These are phyloP conservation scores for Dasypus novemcinctus DNA, from an alignment of 2,113 vertebrate species.

Conservation along the genomic window DNA sequence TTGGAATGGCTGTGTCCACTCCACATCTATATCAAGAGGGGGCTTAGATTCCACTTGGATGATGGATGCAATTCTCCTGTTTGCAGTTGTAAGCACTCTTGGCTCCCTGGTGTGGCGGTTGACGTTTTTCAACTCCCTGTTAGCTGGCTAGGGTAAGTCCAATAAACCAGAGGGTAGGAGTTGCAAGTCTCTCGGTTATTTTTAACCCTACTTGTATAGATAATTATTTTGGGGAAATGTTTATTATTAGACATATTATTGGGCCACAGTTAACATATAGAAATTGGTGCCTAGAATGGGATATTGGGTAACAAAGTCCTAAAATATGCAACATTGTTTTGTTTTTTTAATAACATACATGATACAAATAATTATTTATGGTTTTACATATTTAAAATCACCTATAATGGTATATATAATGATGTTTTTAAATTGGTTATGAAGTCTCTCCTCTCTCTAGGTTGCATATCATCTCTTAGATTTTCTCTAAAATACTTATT, in stretches of 20 bases:
- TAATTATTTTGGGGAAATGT: background rate
- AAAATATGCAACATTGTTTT: background rate
- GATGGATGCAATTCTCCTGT: too few species aligned
- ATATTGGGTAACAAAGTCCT: background rate
- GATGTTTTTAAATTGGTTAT: background rate
- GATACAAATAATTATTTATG: background rate
- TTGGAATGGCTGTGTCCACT: too few species aligned
- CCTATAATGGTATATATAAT: background rate
- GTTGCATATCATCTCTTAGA: background rate
- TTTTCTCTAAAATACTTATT: conserved; percentile 11
- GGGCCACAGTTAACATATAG: background rate
- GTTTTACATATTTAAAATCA: background rate
- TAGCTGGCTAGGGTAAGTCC: too few species aligned
- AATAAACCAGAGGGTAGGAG: too few species aligned
- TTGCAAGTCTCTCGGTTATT: too few species aligned
- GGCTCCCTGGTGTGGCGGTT: too few species aligned
- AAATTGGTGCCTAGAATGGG: background rate
- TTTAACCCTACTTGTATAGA: background rate
- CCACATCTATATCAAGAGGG: too few species aligned
- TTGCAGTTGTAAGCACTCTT: too few species aligned
- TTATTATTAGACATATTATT: background rate
- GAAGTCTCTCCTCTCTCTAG: background rate
- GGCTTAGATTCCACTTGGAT: too few species aligned
- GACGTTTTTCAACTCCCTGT: too few species aligned
- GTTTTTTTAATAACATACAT: background rate